Evolutionary conservation across 2,797 vertebrate species (phyloP).

Genomic region (Hyperoplus lanceolatus): DNA sequence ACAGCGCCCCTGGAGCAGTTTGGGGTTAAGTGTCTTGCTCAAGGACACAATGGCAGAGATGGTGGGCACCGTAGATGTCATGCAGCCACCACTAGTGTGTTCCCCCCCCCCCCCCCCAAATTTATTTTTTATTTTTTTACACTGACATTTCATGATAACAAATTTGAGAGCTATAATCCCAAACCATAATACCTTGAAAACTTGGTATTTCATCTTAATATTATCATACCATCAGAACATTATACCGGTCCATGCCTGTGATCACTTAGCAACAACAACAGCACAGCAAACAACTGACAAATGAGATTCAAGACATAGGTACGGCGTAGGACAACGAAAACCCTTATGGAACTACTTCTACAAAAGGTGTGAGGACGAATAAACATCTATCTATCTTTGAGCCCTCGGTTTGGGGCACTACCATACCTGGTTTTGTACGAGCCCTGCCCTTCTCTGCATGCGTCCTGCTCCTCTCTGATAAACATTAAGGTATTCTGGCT

Average conservation of each 20-base stretch:
- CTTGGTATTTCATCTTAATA: too few species aligned
- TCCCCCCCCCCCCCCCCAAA: too few species aligned
- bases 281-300: conserved; percentile 61
- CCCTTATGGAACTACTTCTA: conserved; percentile 87
- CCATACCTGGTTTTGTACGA: conserved; percentile 89
- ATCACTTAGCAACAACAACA: conserved; percentile 69
- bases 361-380: conserved; percentile 68
- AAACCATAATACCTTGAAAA: too few species aligned
- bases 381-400: conserved; percentile 70
- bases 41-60: too few species aligned
- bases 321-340: conserved; percentile 60
- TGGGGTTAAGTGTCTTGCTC: too few species aligned
- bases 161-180: too few species aligned
- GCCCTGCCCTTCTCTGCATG: conserved; percentile 90
- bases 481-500: conserved; percentile 92
- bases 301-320: conserved; percentile 59
- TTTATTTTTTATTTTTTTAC: too few species aligned
- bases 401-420: conserved; percentile 57
- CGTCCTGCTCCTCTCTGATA: conserved; percentile 89
- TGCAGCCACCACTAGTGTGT: too few species aligned
- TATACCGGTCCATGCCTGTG: neutral
- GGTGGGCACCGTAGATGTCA: too few species aligned
- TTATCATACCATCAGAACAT: too few species aligned
- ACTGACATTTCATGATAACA: too few species aligned
- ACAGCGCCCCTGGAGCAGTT: too few species aligned